Conservation (phyloP, 1,140 invertebrate genomes). For the Aricia agestis region DNA sequence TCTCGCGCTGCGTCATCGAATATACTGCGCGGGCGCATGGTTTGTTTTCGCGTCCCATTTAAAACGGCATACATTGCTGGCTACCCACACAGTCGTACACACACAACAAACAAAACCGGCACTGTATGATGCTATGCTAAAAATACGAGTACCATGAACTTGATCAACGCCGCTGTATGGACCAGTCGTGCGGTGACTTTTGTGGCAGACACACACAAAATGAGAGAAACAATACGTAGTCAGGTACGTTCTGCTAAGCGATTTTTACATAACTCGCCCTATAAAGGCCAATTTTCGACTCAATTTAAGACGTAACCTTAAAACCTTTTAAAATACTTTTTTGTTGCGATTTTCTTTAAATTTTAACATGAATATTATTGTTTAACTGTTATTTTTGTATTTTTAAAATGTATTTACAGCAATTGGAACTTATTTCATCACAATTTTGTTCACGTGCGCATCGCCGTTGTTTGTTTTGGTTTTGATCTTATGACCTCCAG, state of each 20-base stretch:
- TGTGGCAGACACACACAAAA: conserved; percentile 24
- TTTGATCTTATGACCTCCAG: too few relatives aligned
- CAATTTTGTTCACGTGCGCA: too few relatives aligned
- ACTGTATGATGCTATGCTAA: background rate
- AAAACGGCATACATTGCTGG: conserved; percentile 37
- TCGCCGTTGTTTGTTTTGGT: too few relatives aligned
- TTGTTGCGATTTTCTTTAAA: background rate
- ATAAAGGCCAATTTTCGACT: background rate
- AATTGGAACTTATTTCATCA: too few relatives aligned
- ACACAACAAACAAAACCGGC: background rate
- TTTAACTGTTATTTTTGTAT: too few relatives aligned
- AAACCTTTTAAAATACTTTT: background rate
- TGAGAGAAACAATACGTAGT: conserved; percentile 44
- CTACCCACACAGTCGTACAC: conserved; percentile 22
- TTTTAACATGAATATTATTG: too few relatives aligned
- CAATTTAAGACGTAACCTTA: too few relatives aligned
- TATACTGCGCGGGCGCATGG: conserved; percentile 35
- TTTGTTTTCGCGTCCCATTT: conserved; percentile 20
- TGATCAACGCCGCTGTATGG: background rate
- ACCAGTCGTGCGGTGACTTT: background rate
- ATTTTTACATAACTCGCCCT: background rate
- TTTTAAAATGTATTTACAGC: too few relatives aligned
- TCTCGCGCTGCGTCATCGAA: conserved; percentile 42
- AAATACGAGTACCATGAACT: conserved; percentile 4
- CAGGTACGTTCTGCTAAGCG: conserved; percentile 38